phyloP scores from a whole-genome alignment of 2,797 vertebrate species.

The Apogon talboti region DNA sequence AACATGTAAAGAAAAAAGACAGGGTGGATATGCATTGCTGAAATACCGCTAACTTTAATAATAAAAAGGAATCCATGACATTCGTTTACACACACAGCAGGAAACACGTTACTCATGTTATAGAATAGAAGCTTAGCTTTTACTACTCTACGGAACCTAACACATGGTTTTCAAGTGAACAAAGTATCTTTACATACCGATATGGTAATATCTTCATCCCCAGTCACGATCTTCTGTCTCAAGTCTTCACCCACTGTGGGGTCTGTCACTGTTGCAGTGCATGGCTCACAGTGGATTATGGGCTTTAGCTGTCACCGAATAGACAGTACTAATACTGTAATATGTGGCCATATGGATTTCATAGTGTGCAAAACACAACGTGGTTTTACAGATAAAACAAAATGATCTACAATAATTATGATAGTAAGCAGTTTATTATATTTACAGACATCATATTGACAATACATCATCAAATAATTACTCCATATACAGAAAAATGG shows the following conservation, averaged over 20 bases:
- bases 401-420: conserved; percentile 1
- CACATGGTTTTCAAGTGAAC: neutral
- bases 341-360: neutral
- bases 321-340: conserved; percentile 45
- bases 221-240: conserved; percentile 11
- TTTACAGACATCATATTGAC: conserved; percentile 46
- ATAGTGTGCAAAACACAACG: neutral
- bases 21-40: too few species aligned
- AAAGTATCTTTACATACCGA: conserved; percentile 31
- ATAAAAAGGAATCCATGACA: too few species aligned
- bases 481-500: neutral
- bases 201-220: conserved; percentile 9
- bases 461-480: conserved; percentile 18
- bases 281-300: conserved; percentile 70
- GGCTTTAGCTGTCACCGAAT: conserved; percentile 56
- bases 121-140: too few species aligned
- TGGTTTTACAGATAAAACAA: neutral
- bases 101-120: too few species aligned
- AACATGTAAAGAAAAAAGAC: too few species aligned
- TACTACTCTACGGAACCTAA: too few species aligned
- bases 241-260: conserved; percentile 25
- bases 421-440: conserved; percentile 54
- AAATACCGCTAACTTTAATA: too few species aligned
- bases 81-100: too few species aligned
- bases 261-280: conserved; percentile 10